A percentile compares a stretch with the other conserved stretches of the same genome.
Evolutionary conservation across 2,797 vertebrate species (phyloP).

Genomic region (Centropyge bicolor): DNA sequence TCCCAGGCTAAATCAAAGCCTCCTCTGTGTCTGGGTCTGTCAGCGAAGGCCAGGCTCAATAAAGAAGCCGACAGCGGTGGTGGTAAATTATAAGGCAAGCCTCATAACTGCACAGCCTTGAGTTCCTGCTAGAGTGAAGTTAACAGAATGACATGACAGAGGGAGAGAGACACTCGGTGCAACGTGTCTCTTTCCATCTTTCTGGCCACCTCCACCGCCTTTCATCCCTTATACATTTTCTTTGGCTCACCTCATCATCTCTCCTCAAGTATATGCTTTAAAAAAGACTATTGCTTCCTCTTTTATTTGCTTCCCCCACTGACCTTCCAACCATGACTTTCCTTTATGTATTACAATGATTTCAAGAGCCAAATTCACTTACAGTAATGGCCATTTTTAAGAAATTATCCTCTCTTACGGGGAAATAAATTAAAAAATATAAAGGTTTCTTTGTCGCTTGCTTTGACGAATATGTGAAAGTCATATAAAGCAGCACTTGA

Average conservation of each 20-base stretch:
- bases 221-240: slow-evolving; percentile 32
- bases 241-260: neutral
- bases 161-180: slow-evolving; percentile 33
- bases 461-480: neutral
- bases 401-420: neutral
- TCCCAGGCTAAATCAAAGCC: slow-evolving; percentile 73
- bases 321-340: neutral
- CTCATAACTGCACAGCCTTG: slow-evolving; percentile 67
- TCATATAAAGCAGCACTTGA: no score
- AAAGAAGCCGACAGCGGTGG: slow-evolving; percentile 55
- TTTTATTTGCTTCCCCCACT: neutral
- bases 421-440: neutral
- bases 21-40: slow-evolving; percentile 63
- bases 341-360: neutral
- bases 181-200: slow-evolving; percentile 48
- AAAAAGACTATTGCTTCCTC: neutral
- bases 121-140: slow-evolving; percentile 60
- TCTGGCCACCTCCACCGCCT: slow-evolving; percentile 11
- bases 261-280: slow-evolving; percentile 6
- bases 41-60: slow-evolving; percentile 74
- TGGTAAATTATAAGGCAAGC: slow-evolving; percentile 69
- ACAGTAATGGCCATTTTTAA: neutral
- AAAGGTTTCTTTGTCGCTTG: no score
- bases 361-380: slow-evolving; percentile 15
- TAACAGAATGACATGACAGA: slow-evolving; percentile 52